Base-by-base conservation (phyloP, 2,797 vertebrate genomes). In the Picus viridis region DNA sequence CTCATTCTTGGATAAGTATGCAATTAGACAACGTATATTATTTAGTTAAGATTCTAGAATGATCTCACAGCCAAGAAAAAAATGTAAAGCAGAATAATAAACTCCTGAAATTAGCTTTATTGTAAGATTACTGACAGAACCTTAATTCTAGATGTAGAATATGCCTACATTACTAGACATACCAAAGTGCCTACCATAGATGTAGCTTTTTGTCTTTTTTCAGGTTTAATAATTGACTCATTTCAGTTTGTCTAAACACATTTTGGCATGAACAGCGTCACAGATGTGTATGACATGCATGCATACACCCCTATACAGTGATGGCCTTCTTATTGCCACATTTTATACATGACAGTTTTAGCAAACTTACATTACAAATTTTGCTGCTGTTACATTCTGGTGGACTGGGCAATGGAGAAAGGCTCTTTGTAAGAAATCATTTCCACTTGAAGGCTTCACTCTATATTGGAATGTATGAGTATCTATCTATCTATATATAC, bases 131-230 rank as follows among this genome's bases (percentile, higher is more conserved):
- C 90, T 84, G 89, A 73, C 53, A 63, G 91, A 88, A 96, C 88
- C 91, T 96, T 92, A 93, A 96, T 61, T 94, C 92, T 95, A 84
- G 83, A 30, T 90, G 84, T 96, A 95, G 94, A 93, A 89, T 94
- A 94, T 91, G 88, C 84, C 93, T 96, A 68, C 54, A 56, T 88
- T 86, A 93, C 91, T 94, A 95, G 81, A 90, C 53, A 78, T 92
- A 96, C 97, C 97, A 89, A 97, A 97, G 97, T 97, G 98, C 97
- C 97, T 98, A 86, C 84, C 85, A 61, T 69, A 69, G 79, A 88
- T 62, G 58, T 95, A 81, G 87, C 85, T 86, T 80, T 93, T 85
- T 81, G 43, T 82, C 81, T 81, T 71, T 61, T 61, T 64, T 76
- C 83, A 56, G 16, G 41, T 86, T 93, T 68, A 92, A 90, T 76